Base-by-base conservation (phyloP, 2,888 invertebrate genomes). In the Acleris laterana region DNA sequence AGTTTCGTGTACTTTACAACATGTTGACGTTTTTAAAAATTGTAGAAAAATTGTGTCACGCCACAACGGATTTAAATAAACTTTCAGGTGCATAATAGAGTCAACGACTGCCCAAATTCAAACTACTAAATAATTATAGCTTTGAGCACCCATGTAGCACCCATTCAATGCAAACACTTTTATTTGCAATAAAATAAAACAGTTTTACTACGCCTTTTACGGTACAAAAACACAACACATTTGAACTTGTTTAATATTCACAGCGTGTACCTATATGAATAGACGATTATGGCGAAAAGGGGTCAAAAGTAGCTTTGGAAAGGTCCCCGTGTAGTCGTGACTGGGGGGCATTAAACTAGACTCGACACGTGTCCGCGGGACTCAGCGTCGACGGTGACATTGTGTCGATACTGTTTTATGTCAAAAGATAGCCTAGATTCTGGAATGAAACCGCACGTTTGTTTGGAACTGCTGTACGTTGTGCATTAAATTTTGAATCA, bases 271-370 rank as follows among this genome's bases (percentile, higher is more conserved):
- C 70, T 74, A 72, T 81, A 79, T 84, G 85, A 84, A 87, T 85
- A 82, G 82, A 78, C 81, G 80, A 85, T 83, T 83, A 83, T 79
- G 71, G 77, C 70, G 76, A 79, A 80, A 85, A 83, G 78, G 77
- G 85, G 84, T 83, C 83, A 82, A 62, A 66, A 65, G 55, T 61
- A 62, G 66, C 61, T 66, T 61, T 66, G 60, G 66, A 62, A 66
- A 66, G 65, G 65, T 51, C 46, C 46, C 51, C 50, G 56, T 53
- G 32, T 17, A 59, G 25, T 61, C 66, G 66, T 66, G 66, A 66
- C 66, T 62, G 16, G 19, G 62, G 60, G 61, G 51, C 57, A 52
- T 59, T 62, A 62, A 48, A 62, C 51, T 52, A 61, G 66, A 59
- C 19, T 16, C 32, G 58, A 62, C 66, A 66, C 66, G 66, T 66